Conservation (phyloP, 2,888 invertebrate species). For the Cheilosia grossa region DNA sequence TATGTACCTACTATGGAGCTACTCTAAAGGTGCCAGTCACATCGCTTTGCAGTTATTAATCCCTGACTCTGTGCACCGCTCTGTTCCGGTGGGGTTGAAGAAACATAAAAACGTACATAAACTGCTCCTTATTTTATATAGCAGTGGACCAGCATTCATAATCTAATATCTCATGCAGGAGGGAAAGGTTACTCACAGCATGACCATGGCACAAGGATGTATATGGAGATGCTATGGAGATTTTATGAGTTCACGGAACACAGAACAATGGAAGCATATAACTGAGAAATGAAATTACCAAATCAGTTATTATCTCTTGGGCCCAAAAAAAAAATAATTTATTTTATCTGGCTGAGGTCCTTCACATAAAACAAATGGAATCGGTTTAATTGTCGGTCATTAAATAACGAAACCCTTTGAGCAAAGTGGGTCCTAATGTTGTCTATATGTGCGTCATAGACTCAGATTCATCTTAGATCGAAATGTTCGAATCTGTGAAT, state of each 20-base stretch:
- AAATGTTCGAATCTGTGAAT: too few relatives aligned
- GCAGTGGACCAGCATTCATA: slow-evolving; percentile 54
- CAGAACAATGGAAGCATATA: slow-evolving; percentile 66
- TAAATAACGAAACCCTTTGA: slow-evolving; percentile 78
- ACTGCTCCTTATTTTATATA: slow-evolving; percentile 41
- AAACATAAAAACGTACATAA: slow-evolving; percentile 61
- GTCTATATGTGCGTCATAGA: slow-evolving; percentile 67
- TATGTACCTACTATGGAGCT: slow-evolving; percentile 34
- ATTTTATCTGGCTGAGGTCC: slow-evolving; percentile 77
- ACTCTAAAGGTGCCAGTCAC: slow-evolving; percentile 53
- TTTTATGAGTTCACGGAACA: slow-evolving; percentile 70
- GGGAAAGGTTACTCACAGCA: slow-evolving; percentile 45
- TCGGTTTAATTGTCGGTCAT: slow-evolving; percentile 81
- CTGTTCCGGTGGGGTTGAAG: slow-evolving; percentile 29
- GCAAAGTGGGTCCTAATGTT: slow-evolving; percentile 72
- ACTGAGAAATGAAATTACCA: slow-evolving; percentile 63
- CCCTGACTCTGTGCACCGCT: slow-evolving; percentile 60
- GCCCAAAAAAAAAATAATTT: slow-evolving; percentile 78
- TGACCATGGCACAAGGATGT: slow-evolving; percentile 57
- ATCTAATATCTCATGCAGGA: slow-evolving; percentile 51
- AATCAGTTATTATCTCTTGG: slow-evolving; percentile 68
- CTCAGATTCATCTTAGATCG: neutral
- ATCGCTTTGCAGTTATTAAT: slow-evolving; percentile 61
- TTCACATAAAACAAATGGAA: slow-evolving; percentile 81
- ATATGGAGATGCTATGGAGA: slow-evolving; percentile 60